Conservation (phyloP, 2,797 vertebrate species). For the Molossus molossus region DNA sequence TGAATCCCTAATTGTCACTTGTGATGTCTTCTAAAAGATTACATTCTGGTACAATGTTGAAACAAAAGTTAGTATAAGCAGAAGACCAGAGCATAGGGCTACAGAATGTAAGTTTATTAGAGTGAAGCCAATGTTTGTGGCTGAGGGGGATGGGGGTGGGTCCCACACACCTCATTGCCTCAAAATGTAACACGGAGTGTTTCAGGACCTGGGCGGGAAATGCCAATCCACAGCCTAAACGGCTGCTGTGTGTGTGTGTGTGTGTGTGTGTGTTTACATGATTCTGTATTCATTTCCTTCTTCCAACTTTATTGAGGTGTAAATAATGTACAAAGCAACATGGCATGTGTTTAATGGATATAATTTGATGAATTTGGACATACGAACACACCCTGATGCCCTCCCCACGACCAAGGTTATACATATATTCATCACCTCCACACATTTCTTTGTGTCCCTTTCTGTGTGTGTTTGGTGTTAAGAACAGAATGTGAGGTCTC, state of each 20-base stretch:
- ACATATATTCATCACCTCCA: neutral
- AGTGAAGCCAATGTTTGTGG: neutral
- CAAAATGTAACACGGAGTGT: neutral
- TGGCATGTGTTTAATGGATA: fast-evolving
- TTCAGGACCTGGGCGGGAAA: neutral
- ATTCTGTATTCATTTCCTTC: neutral
- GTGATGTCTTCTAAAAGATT: slow-evolving; percentile 78
- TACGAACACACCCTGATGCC: neutral
- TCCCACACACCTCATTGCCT: neutral
- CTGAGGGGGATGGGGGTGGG: too few relatives aligned
- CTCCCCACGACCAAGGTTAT: neutral
- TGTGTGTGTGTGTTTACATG: too few relatives aligned
- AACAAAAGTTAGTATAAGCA: neutral
- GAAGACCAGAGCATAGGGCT: neutral
- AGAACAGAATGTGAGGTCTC: neutral
- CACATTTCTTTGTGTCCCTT: neutral
- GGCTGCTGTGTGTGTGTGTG: too few relatives aligned
- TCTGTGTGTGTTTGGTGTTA: neutral
- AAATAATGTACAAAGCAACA: neutral
- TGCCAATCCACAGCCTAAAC: neutral
- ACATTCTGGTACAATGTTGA: slow-evolving; percentile 3
- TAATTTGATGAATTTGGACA: neutral
- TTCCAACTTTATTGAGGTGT: neutral
- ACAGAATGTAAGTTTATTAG: neutral
- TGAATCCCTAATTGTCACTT: slow-evolving; percentile 82